A percentile compares a stretch with the other conserved stretches of the same genome.
Evolutionary conservation across 2,797 vertebrate genomes (phyloP).

Genomic region (Saxicola maurus): DNA sequence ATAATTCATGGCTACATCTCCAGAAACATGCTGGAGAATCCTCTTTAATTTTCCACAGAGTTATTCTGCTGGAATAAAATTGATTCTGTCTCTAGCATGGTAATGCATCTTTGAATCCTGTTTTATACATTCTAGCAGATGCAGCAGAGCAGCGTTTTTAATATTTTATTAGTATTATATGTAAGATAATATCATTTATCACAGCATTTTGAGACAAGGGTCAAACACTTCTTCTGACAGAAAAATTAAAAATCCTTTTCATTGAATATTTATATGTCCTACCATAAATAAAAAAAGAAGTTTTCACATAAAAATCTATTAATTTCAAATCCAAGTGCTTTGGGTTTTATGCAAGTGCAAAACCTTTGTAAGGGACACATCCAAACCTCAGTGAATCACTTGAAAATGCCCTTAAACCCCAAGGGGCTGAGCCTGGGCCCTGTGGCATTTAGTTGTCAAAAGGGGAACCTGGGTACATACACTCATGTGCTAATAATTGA

Average conservation of each 20-base stretch:
- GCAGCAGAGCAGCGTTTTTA: background rate
- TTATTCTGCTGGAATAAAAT: background rate
- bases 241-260: background rate
- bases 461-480: background rate
- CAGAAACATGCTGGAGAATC: background rate
- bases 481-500: slow-evolving; percentile 13
- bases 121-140: background rate
- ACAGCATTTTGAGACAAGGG: background rate
- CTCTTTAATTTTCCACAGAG: background rate
- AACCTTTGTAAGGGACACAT: background rate
- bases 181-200: background rate
- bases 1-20: background rate
- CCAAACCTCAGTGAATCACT: background rate
- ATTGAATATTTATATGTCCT: background rate
- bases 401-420: background rate
- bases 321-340: background rate
- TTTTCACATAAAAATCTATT: background rate
- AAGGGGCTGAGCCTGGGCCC: background rate
- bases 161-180: background rate
- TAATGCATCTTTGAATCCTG: background rate
- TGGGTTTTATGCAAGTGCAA: background rate
- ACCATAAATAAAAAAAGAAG: background rate
- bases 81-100: background rate
- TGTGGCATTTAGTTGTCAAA: background rate
- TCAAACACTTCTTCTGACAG: background rate